phyloP scores from a whole-genome alignment of 2,113 vertebrate genomes.

The Puntigrus tetrazona region DNA sequence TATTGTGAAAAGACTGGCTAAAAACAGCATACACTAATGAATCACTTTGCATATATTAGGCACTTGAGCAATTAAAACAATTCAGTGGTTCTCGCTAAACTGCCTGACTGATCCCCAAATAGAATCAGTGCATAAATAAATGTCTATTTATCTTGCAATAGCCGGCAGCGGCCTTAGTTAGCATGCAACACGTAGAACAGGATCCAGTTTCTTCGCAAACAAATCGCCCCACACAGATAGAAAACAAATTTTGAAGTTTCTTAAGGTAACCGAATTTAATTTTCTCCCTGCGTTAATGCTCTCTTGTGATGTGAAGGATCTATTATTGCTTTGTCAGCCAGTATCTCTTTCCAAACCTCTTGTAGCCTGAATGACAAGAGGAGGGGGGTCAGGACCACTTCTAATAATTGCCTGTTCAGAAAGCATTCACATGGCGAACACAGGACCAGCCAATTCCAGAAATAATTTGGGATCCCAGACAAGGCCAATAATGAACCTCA shows the following conservation, averaged over 20 bases:
- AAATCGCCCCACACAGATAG: neutral
- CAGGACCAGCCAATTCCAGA: slow-evolving; percentile 29
- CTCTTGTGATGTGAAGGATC: slow-evolving; percentile 31
- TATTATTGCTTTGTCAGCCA: slow-evolving; percentile 23
- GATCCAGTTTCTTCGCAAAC: neutral
- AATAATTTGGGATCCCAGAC: slow-evolving; percentile 6
- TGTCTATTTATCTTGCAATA: slow-evolving; percentile 10
- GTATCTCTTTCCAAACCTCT: slow-evolving; percentile 31
- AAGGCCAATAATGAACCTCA: slow-evolving; percentile 23
- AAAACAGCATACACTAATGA: slow-evolving; percentile 29
- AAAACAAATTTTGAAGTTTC: neutral
- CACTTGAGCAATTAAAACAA: slow-evolving; percentile 62
- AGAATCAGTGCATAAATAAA: slow-evolving; percentile 50
- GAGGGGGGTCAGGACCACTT: neutral
- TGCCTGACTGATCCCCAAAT: slow-evolving; percentile 40
- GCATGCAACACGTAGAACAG: neutral
- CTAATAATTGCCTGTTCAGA: slow-evolving; percentile 24
- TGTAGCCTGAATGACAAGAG: slow-evolving; percentile 26
- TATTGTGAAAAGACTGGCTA: slow-evolving; percentile 37
- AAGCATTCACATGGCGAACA: neutral
- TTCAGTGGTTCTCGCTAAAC: slow-evolving; percentile 57
- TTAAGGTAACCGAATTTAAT: neutral
- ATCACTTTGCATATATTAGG: slow-evolving; percentile 58
- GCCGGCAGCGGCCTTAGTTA: slow-evolving; percentile 21
- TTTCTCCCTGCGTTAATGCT: neutral